phyloP scores from a whole-genome alignment of 2,797 vertebrate species.

The Micromesistius poutassou region DNA sequence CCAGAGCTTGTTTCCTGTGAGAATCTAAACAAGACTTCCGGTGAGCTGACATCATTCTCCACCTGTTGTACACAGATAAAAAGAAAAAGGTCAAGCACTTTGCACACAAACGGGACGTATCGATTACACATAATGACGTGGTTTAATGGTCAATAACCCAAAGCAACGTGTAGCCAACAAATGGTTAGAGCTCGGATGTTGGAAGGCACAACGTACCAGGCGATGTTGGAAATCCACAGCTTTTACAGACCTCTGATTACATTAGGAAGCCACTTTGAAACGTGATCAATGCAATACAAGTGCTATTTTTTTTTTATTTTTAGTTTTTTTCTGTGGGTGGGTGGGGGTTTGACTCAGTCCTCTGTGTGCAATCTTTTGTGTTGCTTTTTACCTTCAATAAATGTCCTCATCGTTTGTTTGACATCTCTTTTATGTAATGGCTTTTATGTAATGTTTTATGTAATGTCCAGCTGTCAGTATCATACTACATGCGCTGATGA shows the following conservation, averaged over 20 bases:
- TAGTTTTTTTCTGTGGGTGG: too few relatives aligned
- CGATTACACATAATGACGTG: neutral
- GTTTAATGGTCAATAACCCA: neutral
- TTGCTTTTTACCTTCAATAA: too few relatives aligned
- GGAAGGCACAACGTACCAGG: neutral
- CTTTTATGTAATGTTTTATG: too few relatives aligned
- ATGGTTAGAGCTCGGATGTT: neutral
- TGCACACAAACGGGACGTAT: neutral
- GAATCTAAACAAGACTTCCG: slow-evolving; percentile 92
- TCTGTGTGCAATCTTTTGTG: too few relatives aligned
- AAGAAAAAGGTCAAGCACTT: slow-evolving; percentile 17
- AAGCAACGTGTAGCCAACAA: neutral
- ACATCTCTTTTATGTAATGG: too few relatives aligned
- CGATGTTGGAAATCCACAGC: neutral
- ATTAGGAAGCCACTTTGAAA: neutral
- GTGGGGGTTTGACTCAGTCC: too few relatives aligned
- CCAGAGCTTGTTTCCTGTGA: slow-evolving; percentile 73
- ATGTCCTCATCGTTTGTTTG: too few relatives aligned
- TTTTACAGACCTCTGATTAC: neutral
- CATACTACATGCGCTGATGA: too few relatives aligned
- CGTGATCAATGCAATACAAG: neutral
- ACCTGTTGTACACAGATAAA: slow-evolving; percentile 74
- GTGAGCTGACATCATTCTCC: slow-evolving; percentile 88
- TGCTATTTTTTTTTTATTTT: neutral
- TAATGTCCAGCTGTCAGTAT: too few relatives aligned